Evolutionary conservation across 2,113 vertebrate genomes (phyloP).

Genomic region (Platysteira castanea): DNA sequence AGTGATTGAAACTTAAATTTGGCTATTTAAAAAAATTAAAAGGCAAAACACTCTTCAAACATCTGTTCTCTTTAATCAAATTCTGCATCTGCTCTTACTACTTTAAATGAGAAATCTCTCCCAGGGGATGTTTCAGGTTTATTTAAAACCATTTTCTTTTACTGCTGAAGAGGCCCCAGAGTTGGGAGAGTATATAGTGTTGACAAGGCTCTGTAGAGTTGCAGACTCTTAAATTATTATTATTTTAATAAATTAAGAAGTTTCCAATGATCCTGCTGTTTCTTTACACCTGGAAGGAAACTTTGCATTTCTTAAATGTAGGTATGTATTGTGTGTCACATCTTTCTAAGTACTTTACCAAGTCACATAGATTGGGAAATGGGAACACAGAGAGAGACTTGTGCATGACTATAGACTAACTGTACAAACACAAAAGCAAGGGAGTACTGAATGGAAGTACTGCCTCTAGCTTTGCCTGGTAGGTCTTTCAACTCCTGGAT

Average conservation of each 20-base stretch:
- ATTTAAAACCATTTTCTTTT: background rate
- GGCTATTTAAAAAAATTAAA: background rate
- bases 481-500: background rate
- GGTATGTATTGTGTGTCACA: background rate
- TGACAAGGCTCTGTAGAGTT: background rate
- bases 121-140: background rate
- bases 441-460: background rate
- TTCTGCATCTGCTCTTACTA: slow-evolving; percentile 18
- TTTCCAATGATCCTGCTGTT: background rate
- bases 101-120: background rate
- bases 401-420: background rate
- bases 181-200: accelerated
- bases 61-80: slow-evolving; percentile 34
- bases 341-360: background rate
- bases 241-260: background rate
- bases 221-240: background rate
- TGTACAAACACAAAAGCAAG: background rate
- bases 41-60: background rate
- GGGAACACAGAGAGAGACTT: background rate
- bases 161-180: background rate
- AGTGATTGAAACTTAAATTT: slow-evolving; percentile 15
- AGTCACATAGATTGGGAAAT: background rate
- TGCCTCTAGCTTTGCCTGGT: background rate
- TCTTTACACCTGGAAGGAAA: background rate
- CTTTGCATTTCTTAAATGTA: background rate